Conservation (phyloP, 2,113 vertebrate genomes). For the Elaphurus davidianus region DNA sequence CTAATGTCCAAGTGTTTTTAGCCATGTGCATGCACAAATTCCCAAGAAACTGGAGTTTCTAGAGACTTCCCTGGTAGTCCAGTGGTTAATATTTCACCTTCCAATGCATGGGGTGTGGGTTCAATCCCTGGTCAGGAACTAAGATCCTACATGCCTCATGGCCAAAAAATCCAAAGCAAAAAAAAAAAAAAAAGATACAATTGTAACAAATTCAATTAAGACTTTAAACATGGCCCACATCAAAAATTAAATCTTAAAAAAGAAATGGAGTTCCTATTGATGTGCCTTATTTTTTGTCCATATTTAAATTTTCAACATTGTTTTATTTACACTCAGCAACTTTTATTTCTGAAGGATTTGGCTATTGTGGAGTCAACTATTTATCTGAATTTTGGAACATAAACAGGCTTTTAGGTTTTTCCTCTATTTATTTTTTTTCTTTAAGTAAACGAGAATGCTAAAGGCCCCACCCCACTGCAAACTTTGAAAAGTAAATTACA, state of each 20-base stretch:
- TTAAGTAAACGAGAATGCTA: not conserved
- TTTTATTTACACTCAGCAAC: not conserved
- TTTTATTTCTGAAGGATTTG: not conserved
- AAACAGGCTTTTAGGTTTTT: not conserved
- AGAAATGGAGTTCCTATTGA: not conserved
- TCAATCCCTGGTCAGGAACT: not conserved
- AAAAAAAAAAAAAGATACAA: not conserved
- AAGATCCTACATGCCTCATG: not conserved
- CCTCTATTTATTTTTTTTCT: not conserved
- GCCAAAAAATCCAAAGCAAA: not conserved
- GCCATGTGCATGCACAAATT: not conserved
- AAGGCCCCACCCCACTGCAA: not conserved
- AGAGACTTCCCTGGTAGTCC: not conserved
- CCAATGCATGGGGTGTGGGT: not conserved
- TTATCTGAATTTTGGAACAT: not conserved
- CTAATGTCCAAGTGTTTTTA: not conserved
- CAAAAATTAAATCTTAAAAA: not conserved
- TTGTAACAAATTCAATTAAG: not conserved
- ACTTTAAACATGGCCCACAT: not conserved
- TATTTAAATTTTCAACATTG: not conserved
- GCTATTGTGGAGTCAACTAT: not conserved
- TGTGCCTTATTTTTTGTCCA: not conserved
- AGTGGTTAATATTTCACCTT: not conserved
- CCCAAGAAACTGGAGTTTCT: not conserved
- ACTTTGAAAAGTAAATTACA: constrained; percentile 10